Percentiles rank a stretch among this genome's conserved stretches.
Conservation (phyloP, 2,797 vertebrate genomes). For the Labroides dimidiatus region DNA sequence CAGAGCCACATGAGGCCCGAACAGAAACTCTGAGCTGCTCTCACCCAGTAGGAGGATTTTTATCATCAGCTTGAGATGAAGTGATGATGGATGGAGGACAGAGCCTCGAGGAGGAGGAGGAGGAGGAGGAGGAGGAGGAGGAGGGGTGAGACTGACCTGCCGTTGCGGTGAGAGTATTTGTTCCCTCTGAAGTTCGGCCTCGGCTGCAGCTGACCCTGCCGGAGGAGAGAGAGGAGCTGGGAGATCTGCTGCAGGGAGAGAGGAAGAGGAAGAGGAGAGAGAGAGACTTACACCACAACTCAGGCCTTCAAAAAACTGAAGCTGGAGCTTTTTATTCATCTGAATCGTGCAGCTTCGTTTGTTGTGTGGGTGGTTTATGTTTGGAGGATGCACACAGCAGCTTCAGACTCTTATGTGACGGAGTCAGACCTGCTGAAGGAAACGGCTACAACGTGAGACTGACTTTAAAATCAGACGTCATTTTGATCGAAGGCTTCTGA, state of each 20-base stretch:
- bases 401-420: too few species aligned
- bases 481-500: too few species aligned
- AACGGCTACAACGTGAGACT: too few species aligned
- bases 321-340: too few species aligned
- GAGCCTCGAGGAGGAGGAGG: too few species aligned
- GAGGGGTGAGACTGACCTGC: slow-evolving; percentile 80
- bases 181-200: slow-evolving; percentile 96
- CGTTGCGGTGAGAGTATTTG: slow-evolving; percentile 89
- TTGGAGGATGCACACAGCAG: too few species aligned
- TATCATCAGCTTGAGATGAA: background rate
- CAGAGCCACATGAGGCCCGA: too few species aligned
- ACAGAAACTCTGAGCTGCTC: too few species aligned
- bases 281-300: background rate
- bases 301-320: too few species aligned
- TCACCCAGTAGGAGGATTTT: background rate
- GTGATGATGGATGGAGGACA: background rate
- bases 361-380: too few species aligned
- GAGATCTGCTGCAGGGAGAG: slow-evolving; percentile 94
- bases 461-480: background rate
- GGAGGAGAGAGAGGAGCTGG: slow-evolving; percentile 95
- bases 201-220: slow-evolving; percentile 95
- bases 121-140: background rate
- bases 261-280: slow-evolving; percentile 24
- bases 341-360: too few species aligned
- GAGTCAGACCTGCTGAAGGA: too few species aligned